A percentile compares a stretch with the other conserved stretches of the same genome.
phyloP scores from a whole-genome alignment of 2,888 invertebrate species.

The Rhagonycha fulva region DNA sequence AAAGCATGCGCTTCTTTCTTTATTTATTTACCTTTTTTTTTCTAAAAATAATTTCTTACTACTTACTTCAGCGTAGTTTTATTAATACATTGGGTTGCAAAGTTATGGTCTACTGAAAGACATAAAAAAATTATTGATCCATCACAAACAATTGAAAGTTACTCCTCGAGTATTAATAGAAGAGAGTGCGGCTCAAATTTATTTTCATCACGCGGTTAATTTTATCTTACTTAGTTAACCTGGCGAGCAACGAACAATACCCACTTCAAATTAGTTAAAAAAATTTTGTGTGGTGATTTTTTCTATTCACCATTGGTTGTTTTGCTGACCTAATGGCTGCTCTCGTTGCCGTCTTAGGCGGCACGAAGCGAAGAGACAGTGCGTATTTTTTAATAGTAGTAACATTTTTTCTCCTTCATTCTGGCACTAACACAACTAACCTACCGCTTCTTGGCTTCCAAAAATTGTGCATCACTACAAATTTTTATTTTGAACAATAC shows the following conservation, averaged over 20 bases:
- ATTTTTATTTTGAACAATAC: constrained; percentile 12
- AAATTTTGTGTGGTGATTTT: neutral
- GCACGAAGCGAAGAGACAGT: constrained; percentile 49
- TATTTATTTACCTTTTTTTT: constrained; percentile 5
- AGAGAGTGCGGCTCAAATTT: constrained; percentile 33
- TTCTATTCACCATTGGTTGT: constrained; percentile 51
- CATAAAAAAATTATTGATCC: neutral
- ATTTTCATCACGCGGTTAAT: constrained; percentile 42
- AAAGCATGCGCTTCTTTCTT: constrained; percentile 15
- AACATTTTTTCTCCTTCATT: neutral
- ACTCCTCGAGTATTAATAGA: constrained; percentile 3
- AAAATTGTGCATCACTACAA: neutral
- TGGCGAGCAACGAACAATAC: constrained; percentile 4
- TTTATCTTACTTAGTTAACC: constrained; percentile 43
- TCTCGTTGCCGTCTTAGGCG: constrained; percentile 48
- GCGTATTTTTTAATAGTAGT: constrained; percentile 29
- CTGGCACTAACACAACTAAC: neutral
- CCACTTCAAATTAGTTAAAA: neutral
- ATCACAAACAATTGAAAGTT: constrained; percentile 9
- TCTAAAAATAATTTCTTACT: constrained; percentile 25
- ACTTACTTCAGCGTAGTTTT: constrained; percentile 7
- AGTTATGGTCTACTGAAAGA: neutral
- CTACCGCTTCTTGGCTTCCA: neutral
- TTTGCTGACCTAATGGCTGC: constrained; percentile 51
- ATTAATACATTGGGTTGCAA: neutral